Evolutionary conservation across 2,888 invertebrate species (phyloP).

Genomic region (Pteria penguin): DNA sequence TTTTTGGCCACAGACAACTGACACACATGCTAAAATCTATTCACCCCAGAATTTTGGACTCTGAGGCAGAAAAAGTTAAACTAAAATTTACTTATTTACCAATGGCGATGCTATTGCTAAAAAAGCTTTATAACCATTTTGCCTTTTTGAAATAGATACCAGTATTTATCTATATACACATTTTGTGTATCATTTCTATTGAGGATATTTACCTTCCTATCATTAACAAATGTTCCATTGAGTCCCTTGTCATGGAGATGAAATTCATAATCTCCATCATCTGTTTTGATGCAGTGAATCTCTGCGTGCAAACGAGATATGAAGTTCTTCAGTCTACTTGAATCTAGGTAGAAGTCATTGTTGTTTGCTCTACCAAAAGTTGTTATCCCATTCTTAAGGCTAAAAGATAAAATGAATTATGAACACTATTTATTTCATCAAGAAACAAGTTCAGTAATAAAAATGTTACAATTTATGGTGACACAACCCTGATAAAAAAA

Average conservation of each 20-base stretch:
- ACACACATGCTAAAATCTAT: too few relatives aligned
- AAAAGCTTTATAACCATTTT: too few relatives aligned
- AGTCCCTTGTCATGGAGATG: conserved; percentile 78
- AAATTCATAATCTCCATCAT: conserved; percentile 72
- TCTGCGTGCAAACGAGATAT: conserved; percentile 80
- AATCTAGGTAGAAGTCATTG: conserved; percentile 76
- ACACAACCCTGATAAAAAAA: too few relatives aligned
- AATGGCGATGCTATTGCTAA: too few relatives aligned
- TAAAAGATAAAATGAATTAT: conserved; percentile 42
- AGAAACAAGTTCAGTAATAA: not conserved
- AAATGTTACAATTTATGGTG: too few relatives aligned
- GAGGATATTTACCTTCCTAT: conserved; percentile 75
- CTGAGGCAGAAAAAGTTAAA: too few relatives aligned
- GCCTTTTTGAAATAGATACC: too few relatives aligned
- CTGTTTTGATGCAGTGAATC: conserved; percentile 69
- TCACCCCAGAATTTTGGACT: too few relatives aligned
- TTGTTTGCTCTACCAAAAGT: conserved; percentile 69
- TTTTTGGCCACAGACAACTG: too few relatives aligned
- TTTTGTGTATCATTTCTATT: too few relatives aligned
- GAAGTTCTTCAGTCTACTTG: conserved; percentile 76
- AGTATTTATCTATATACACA: too few relatives aligned
- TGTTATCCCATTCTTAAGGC: conserved; percentile 64
- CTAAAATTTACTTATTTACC: too few relatives aligned
- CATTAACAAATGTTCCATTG: conserved; percentile 81
- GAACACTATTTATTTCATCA: not conserved